Evolutionary conservation across 2,797 vertebrate species (phyloP), one percentile per base, ranked within the genome.

Genomic region (Furcifer pardalis): DNA sequence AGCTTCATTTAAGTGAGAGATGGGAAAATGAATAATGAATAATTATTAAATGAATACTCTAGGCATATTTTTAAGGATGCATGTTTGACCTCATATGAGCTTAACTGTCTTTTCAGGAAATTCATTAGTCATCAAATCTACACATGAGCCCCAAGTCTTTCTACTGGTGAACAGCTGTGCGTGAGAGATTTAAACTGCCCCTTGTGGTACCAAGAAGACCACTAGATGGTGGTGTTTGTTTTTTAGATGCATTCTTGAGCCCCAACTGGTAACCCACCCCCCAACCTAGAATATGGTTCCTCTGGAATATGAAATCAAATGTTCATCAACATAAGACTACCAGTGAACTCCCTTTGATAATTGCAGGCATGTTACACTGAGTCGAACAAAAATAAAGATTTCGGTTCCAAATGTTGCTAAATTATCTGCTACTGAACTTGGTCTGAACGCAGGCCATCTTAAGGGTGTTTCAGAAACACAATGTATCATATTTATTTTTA

Each of bases 201-300:
- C 66, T n/a, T 62, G 49, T 44, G 79, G 40, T 76, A 81, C 25
- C n/a, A 71, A 49, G 49, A 6, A 32, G 81, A 25, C 84, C 84
- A 86, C 84, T 82, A 86, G 84, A 52, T 86, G 84, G 84, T 76
- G 68, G 25, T 46, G 66, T 82, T 82, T 81, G 66, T 82, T 81
- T 52, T 81, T 62, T n/a, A n/a, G 25, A 40, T 62, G 42, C 49
- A 77, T 71, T 42, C 40, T 46, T 71, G 65, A 49, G n/a, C 73
- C 79, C 81, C 35, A 52, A 52, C 79, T 86, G 40, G 46, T 49
- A 32, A 59, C 56, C 40, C n/a, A 2, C 46, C 35, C 37, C 19
- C 8, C 3, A 76, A 17, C 79, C 37, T 49, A 9, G 79, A 7
- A n/a, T 25, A 25, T 56, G 69, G n/a, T 69, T 71, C 72, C 49